These are phyloP conservation scores for Ylistrum balloti DNA, from an alignment of 1,140 invertebrate genomes.

Conservation along the genomic window DNA sequence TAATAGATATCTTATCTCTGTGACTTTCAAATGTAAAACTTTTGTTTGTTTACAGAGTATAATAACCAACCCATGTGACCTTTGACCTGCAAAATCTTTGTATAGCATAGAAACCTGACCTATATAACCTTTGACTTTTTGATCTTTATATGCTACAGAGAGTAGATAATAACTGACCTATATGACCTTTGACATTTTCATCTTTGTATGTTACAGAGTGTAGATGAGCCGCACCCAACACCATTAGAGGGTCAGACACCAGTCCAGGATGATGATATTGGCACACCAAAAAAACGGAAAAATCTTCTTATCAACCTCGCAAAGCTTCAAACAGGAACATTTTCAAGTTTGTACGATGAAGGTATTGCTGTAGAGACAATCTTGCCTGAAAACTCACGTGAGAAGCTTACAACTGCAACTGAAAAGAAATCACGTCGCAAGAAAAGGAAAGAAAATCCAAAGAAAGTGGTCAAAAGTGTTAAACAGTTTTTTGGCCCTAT, in stretches of 20 bases:
- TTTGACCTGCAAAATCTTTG: too few species aligned
- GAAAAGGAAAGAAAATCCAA: constrained; percentile 62
- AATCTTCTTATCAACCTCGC: constrained; percentile 74
- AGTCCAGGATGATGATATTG: constrained; percentile 51
- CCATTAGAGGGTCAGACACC: constrained; percentile 43
- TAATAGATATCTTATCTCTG: too few species aligned
- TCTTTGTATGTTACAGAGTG: not conserved
- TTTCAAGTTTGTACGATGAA: constrained; percentile 72
- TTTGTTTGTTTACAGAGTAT: too few species aligned
- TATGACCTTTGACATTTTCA: not conserved
- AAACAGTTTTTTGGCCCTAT: constrained; percentile 80
- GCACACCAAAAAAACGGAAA: constrained; percentile 64
- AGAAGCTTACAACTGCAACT: constrained; percentile 52
- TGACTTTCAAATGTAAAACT: too few species aligned
- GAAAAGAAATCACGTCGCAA: constrained; percentile 62
- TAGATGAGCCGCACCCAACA: constrained; percentile 23
- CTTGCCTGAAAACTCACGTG: constrained; percentile 58
- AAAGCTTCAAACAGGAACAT: constrained; percentile 74
- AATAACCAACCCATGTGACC: too few species aligned
- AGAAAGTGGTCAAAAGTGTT: constrained; percentile 71
- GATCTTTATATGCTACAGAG: too few species aligned
- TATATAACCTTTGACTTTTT: too few species aligned
- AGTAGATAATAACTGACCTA: not conserved
- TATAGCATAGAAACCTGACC: too few species aligned
- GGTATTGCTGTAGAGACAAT: constrained; percentile 71